Base-by-base conservation (phyloP, 2,113 vertebrate species). In the Charina bottae region DNA sequence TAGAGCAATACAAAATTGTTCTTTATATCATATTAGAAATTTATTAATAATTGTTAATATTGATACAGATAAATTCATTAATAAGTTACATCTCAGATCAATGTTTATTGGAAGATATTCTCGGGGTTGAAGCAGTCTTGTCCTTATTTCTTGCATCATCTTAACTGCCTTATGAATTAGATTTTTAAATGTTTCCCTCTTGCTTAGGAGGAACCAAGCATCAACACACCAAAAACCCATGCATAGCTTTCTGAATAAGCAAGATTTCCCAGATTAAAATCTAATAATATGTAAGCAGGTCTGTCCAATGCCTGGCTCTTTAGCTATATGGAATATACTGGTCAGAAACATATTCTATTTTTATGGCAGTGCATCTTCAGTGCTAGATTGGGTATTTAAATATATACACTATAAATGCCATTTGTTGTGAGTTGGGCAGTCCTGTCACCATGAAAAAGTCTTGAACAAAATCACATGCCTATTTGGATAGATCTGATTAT, bases 401-500 rank as follows among this genome's bases (percentile, higher is more conserved):
- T n/a, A n/a, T n/a, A n/a, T n/a, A n/a, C n/a, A 23, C 49, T 28
- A 13, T 37, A 37, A 33, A 28, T 37, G 3, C 53, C 7, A 28
- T 17, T 89, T 11, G 24, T 33, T 64, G 28, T 78, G 19, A 78
- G 23, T 90, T 90, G 23, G 37, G 23, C 28, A 59, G 8, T 28
- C 6, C 59, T 53, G 19, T 49, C 26, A n/a, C n/a, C n/a, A n/a
- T 0, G 0, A 78, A 54, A 87, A 90, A 90, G 28, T 21, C 84
- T 55, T 90, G 49, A 86, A 53, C 58, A 92, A 72, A 89, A 58
- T 90, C 86, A 0, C 0, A 7, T 85, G 17, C 26, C 90, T 9
- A 6, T 42, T 85, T 46, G 88, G 23, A 24, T 12, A 53, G 93
- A 90, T 90, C 92, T 42, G 4, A 42, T 83, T 83, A 58, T 62